Evolutionary conservation across 2,888 invertebrate species (phyloP), one percentile per base, ranked within the genome.

Genomic region (Tachystola acroxantha): DNA sequence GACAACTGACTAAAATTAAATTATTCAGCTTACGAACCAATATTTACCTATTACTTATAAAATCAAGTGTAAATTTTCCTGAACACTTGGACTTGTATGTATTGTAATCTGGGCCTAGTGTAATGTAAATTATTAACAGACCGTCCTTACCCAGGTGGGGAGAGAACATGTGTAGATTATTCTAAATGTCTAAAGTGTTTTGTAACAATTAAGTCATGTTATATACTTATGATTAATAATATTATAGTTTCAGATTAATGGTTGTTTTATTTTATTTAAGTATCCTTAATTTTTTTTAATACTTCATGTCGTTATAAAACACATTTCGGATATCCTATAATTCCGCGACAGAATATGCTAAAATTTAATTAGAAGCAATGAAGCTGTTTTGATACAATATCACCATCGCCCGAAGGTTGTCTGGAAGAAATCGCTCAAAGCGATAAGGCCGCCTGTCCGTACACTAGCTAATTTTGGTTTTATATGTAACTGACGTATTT

Each of bases 121-220:
- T 78, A 78, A 60, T 82, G 77, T 84, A 82, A 78, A 80, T 81
- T 78, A 76, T 72, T 64, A 70, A 64, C 68, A 73, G 67, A 84
- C 85, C 85, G 85, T 86, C 85, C 85, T 84, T 78, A 80, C 80
- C 82, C 80, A 74, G 76, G 69, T 68, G 80, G 85, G 77, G 79
- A 82, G 78, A 42, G 75, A 73, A 79, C 76, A 75, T 66, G 53
- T 57, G 66, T 80, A 81, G 72, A 59, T 73, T 67, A 76, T 78
- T 70, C 71, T 75, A 69, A 79, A 76, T 71, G 72, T 78, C 80
- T 82, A 76, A 70, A 81, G 73, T 84, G 79, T 85, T 84, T 84
- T 82, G 66, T 84, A 82, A 84, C 80, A 63, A 79, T 71, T 81
- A 84, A 85, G 85, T 85, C 82, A 84, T 85, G 82, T 85, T 85